These are phyloP conservation scores for Heterodera filipjevi DNA, from an alignment of 2,888 invertebrate species.

Conservation along the genomic window DNA sequence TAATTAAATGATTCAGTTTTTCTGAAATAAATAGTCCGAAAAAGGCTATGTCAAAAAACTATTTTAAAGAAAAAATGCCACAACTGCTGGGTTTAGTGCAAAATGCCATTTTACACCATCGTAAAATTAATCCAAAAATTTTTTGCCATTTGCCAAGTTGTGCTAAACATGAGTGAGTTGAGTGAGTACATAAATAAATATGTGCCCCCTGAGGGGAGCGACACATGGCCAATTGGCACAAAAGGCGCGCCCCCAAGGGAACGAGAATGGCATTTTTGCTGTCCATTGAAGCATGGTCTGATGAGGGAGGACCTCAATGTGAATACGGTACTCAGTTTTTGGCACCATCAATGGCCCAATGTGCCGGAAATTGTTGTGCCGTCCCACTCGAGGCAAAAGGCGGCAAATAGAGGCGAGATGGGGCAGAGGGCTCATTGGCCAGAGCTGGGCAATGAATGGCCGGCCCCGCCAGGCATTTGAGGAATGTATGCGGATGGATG, in stretches of 20 bases:
- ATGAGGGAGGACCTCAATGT: not conserved
- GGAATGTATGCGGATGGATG: not conserved
- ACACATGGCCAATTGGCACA: conserved; percentile 9
- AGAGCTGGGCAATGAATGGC: not conserved
- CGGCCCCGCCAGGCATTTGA: not conserved
- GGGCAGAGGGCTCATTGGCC: not conserved
- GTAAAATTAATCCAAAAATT: not conserved
- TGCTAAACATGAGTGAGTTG: not conserved
- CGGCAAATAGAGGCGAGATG: not conserved
- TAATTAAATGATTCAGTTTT: too few species aligned
- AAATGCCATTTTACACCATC: too few species aligned
- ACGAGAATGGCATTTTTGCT: not conserved
- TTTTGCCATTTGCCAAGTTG: not conserved
- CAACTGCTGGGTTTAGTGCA: too few species aligned
- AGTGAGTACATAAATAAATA: not conserved
- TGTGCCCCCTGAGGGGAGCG: not conserved
- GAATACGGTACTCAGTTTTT: not conserved
- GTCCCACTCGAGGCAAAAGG: not conserved
- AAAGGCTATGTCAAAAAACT: too few species aligned
- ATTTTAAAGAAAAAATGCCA: too few species aligned
- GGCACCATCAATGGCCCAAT: not conserved
- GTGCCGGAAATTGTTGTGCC: not conserved
- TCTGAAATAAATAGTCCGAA: too few species aligned
- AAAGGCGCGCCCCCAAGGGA: not conserved
- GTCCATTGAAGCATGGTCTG: conserved; percentile 3